Conservation (phyloP, 2,113 vertebrate genomes). For the Brachionichthys hirsutus region DNA sequence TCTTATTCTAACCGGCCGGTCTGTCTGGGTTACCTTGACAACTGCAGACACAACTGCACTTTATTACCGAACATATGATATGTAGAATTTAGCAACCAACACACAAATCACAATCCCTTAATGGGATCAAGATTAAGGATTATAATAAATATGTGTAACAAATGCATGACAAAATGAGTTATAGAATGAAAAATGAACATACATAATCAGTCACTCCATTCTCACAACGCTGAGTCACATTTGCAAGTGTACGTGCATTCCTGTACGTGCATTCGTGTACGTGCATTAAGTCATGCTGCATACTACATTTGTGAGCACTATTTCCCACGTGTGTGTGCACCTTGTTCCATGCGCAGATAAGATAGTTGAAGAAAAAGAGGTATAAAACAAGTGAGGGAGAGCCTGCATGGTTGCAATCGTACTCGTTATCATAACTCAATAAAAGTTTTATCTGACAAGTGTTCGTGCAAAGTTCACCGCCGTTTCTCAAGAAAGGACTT, state of each 20-base stretch:
- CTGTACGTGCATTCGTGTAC: constrained; percentile 27
- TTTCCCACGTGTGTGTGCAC: constrained; percentile 32
- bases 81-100: constrained; percentile 6
- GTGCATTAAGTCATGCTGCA: constrained; percentile 45
- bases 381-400: constrained; percentile 29
- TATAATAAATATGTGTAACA: background rate
- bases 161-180: background rate
- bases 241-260: constrained; percentile 48
- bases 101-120: background rate
- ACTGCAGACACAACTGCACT: constrained; percentile 45
- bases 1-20: constrained; percentile 42
- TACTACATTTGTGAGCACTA: background rate
- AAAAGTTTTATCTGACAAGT: constrained; percentile 54
- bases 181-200: background rate
- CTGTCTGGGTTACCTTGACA: constrained; percentile 57
- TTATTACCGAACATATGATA: constrained; percentile 38
- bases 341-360: constrained; percentile 44
- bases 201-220: background rate
- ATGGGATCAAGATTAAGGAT: background rate
- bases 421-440: constrained; percentile 48
- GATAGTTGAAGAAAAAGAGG: constrained; percentile 13
- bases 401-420: background rate
- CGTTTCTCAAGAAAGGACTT: constrained; percentile 42
- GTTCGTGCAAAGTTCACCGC: constrained; percentile 54
- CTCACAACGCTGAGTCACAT: background rate